Percentiles rank a stretch among this genome's conserved stretches.
These are phyloP conservation scores for zebrafish (Danio rerio) DNA, from an alignment of 2,113 vertebrate species.

Conservation along the genomic window DNA sequence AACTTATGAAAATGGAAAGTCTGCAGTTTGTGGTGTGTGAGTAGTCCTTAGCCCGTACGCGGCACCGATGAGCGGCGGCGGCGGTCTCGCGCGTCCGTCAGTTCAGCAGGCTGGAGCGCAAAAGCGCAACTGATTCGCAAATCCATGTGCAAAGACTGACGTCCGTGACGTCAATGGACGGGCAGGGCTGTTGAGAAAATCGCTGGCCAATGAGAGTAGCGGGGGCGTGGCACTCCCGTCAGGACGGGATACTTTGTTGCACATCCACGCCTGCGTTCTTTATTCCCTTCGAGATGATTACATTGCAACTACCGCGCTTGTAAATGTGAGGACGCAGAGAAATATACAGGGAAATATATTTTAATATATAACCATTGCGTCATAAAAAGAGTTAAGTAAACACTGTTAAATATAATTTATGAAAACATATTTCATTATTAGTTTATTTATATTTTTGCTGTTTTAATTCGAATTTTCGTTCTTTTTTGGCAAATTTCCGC, in stretches of 20 bases:
- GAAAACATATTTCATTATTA: no score
- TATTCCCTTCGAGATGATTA: background rate
- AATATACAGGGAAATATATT: no score
- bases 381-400: no score
- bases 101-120: conserved; percentile 18
- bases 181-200: background rate
- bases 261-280: background rate
- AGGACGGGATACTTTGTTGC: background rate
- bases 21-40: background rate
- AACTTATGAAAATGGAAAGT: background rate
- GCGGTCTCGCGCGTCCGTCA: conserved; percentile 3
- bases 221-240: background rate
- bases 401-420: no score
- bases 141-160: conserved; percentile 80
- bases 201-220: conserved; percentile 34
- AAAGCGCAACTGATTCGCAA: conserved; percentile 69
- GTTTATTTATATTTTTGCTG: no score
- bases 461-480: no score
- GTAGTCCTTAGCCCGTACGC: conserved; percentile 12
- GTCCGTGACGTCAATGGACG: conserved; percentile 73
- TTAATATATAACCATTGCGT: no score
- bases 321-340: no score
- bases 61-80: conserved; percentile 5
- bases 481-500: no score
- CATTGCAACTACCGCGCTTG: background rate